Evolutionary conservation across 2,113 vertebrate species (phyloP), one percentile per base, ranked within the genome.

Genomic region (Nothocercus nigrocapillus): DNA sequence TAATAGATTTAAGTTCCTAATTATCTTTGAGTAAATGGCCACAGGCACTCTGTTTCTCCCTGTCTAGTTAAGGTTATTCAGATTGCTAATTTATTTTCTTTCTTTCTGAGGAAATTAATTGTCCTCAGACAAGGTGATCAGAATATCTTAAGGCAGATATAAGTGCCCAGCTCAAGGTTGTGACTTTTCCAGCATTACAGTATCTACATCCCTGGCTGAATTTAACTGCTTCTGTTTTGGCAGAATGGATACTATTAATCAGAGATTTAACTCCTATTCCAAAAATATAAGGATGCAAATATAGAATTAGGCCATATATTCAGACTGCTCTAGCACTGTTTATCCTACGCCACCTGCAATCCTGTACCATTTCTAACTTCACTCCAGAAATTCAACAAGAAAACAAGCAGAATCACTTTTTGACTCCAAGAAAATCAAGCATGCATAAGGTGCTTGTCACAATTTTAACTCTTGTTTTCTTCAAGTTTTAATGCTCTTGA

Each of bases 381-480:
- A 77, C 30, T 69, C 20, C n/a, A 74, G 45, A 67, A 90, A 86
- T 87, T 93, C 78, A 86, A 82, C 30, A 30, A 84, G 49, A 90
- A 97, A 95, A 93, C 40, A 90, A 63, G 64, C 27, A 85, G 89
- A 96, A 89, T 51, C n/a, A 59, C 36, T 64, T 95, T 89, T 82
- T 68, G n/a, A 84, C 56, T 83, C 79, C 72, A 82, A 92, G 34
- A 69, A 96, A 96, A 94, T 70, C 82, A 78, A 93, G 72, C 72
- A 85, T 56, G 34, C 68, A 86, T 56, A 69, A 95, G 38, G 68
- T 68, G 17, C 40, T 78, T 42, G 53, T 82, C 66, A 76, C 25
- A 85, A 53, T 95, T 95, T 91, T 56, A 61, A 25, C 63, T 87
- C 80, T 80, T 90, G 49, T 91, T 93, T 93, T 17, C 79, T 88